These are phyloP conservation scores for Drosophila suzukii DNA, from an alignment of 1,140 invertebrate species.

Conservation along the genomic window DNA sequence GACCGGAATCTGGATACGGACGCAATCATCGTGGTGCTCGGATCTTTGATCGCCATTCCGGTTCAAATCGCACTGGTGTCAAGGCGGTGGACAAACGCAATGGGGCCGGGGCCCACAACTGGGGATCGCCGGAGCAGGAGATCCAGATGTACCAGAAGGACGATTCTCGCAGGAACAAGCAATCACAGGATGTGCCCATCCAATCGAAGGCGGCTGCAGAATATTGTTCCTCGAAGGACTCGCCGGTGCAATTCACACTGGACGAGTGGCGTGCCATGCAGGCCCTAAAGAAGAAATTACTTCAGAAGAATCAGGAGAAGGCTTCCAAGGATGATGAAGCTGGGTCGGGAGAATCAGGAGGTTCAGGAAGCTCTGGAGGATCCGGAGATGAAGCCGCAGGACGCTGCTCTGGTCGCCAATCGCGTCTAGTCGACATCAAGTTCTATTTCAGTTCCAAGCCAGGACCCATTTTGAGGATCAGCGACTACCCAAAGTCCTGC, in stretches of 20 bases:
- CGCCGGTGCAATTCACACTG: conserved; percentile 89
- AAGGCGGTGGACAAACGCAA: conserved; percentile 96
- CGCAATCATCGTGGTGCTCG: background rate
- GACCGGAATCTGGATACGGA: too few species aligned
- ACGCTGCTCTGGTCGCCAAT: conserved; percentile 90
- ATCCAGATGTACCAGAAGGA: conserved; percentile 86
- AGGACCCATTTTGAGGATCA: too few species aligned
- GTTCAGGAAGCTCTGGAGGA: background rate
- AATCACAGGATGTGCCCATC: background rate
- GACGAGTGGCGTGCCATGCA: conserved; percentile 88
- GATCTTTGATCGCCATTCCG: background rate
- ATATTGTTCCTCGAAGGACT: conserved; percentile 86
- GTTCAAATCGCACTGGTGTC: conserved; percentile 88
- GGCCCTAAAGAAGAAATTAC: background rate
- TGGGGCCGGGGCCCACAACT: conserved; percentile 79
- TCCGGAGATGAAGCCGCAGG: background rate
- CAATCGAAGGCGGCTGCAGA: background rate
- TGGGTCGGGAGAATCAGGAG: background rate
- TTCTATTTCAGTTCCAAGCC: conserved; percentile 88
- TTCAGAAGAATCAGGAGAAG: background rate
- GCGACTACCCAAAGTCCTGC: background rate
- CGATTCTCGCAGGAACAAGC: conserved; percentile 57
- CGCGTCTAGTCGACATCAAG: conserved; percentile 93
- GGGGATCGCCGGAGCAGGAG: conserved; percentile 95
- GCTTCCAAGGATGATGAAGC: background rate